Evolutionary conservation across 2,888 invertebrate species (phyloP).

Genomic region (Tuberolachnus salignus): DNA sequence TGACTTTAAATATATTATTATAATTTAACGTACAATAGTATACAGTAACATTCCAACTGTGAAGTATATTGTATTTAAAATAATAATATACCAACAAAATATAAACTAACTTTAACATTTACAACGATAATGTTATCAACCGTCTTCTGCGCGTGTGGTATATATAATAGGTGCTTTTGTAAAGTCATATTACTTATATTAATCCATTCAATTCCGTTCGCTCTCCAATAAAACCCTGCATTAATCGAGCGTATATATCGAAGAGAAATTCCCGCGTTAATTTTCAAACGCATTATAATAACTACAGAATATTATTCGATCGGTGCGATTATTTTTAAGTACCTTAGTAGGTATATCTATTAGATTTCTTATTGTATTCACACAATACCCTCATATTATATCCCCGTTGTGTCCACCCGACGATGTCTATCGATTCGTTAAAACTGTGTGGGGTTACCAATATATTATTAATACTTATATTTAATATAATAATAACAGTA

Average conservation of each 20-base stretch:
- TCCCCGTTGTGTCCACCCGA: no score
- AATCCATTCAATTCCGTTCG: background rate
- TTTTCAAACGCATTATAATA: background rate
- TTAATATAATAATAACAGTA: no score
- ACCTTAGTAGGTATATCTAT: background rate
- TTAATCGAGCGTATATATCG: conserved; percentile 2
- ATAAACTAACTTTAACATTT: background rate
- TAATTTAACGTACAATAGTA: conserved; percentile 7
- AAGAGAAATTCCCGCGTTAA: background rate
- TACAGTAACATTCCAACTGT: conserved; percentile 2
- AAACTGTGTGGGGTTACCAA: no score
- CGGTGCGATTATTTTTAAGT: background rate
- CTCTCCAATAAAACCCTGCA: background rate
- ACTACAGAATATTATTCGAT: background rate
- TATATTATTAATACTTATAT: no score
- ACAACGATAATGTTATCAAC: background rate
- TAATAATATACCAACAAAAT: background rate
- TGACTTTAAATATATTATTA: conserved; percentile 13
- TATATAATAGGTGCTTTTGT: background rate
- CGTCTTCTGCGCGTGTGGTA: background rate
- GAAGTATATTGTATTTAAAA: conserved; percentile 16
- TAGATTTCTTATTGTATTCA: no score
- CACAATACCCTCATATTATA: background rate
- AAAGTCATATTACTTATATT: background rate
- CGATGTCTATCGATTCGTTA: no score